Percentiles rank a stretch among this genome's conserved stretches.
These are phyloP conservation scores for Pandemis heparana DNA, from an alignment of 2,888 invertebrate species.

Conservation along the genomic window DNA sequence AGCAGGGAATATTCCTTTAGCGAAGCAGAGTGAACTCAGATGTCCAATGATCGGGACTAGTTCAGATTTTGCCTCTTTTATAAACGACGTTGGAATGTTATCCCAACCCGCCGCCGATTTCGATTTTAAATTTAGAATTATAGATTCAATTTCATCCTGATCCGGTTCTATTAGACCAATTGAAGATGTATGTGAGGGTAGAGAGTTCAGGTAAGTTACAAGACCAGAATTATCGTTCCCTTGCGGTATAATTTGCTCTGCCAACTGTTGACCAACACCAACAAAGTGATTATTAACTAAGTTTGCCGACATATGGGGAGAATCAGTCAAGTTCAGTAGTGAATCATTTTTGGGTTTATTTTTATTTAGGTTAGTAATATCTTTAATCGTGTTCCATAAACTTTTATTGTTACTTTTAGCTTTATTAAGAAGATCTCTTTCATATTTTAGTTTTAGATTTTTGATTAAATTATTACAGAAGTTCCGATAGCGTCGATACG, in stretches of 20 bases:
- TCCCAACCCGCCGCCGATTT: neutral
- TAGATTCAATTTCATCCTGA: neutral
- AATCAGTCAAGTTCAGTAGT: neutral
- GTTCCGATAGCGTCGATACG: too few relatives aligned
- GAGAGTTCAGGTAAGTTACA: neutral
- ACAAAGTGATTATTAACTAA: neutral
- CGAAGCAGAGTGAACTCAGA: neutral
- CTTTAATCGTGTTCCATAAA: constrained; percentile 13
- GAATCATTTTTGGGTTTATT: constrained; percentile 9
- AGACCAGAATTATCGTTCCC: neutral
- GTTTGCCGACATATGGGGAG: neutral
- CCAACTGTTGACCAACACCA: neutral
- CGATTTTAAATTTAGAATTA: neutral
- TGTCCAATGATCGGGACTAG: neutral
- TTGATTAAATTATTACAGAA: neutral
- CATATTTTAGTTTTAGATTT: neutral
- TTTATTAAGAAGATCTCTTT: too few relatives aligned
- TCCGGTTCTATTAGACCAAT: neutral
- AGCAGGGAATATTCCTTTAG: neutral
- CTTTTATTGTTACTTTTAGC: constrained; percentile 9
- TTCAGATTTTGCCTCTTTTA: too few relatives aligned
- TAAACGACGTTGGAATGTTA: too few relatives aligned
- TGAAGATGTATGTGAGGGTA: neutral
- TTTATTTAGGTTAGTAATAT: constrained; percentile 14
- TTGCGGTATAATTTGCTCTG: neutral